phyloP scores from a whole-genome alignment of 2,888 invertebrate species.

The Rugalucina vietnamica region DNA sequence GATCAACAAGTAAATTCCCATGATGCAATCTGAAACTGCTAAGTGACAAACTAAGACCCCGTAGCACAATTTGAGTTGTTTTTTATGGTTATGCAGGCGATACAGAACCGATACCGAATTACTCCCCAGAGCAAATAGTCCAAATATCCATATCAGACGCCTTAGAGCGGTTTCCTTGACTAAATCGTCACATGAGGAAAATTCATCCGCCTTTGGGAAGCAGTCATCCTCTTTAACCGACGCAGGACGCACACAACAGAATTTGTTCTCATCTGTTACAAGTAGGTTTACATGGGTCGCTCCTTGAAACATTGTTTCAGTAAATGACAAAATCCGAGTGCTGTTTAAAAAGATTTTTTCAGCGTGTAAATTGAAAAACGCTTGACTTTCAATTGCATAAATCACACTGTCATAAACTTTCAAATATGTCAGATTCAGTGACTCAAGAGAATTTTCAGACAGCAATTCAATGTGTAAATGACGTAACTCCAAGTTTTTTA shows the following conservation, averaged over 20 bases:
- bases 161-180: slow-evolving; percentile 49
- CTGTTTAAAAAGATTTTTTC: slow-evolving; percentile 26
- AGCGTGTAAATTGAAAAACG: slow-evolving; percentile 32
- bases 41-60: slow-evolving; percentile 53
- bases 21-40: slow-evolving; percentile 41
- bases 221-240: slow-evolving; percentile 43
- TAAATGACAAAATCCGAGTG: slow-evolving; percentile 35
- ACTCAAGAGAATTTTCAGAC: slow-evolving; percentile 29
- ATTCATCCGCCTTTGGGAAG: slow-evolving; percentile 50
- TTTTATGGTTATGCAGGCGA: slow-evolving; percentile 21
- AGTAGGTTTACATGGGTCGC: slow-evolving; percentile 1
- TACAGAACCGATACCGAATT: slow-evolving; percentile 55
- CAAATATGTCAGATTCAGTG: slow-evolving; percentile 5
- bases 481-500: slow-evolving; percentile 32
- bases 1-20: slow-evolving; percentile 42
- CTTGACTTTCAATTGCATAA: slow-evolving; percentile 15
- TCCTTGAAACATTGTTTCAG: slow-evolving; percentile 30
- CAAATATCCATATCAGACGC: slow-evolving; percentile 57
- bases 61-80: slow-evolving; percentile 34
- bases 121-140: slow-evolving; percentile 48
- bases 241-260: slow-evolving; percentile 47
- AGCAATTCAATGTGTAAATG: slow-evolving; percentile 31
- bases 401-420: slow-evolving; percentile 31
- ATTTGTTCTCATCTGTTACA: slow-evolving; percentile 35
- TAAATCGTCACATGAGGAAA: slow-evolving; percentile 68